These are phyloP conservation scores for Gibbula magus DNA, from an alignment of 2,888 invertebrate species.

Conservation along the genomic window DNA sequence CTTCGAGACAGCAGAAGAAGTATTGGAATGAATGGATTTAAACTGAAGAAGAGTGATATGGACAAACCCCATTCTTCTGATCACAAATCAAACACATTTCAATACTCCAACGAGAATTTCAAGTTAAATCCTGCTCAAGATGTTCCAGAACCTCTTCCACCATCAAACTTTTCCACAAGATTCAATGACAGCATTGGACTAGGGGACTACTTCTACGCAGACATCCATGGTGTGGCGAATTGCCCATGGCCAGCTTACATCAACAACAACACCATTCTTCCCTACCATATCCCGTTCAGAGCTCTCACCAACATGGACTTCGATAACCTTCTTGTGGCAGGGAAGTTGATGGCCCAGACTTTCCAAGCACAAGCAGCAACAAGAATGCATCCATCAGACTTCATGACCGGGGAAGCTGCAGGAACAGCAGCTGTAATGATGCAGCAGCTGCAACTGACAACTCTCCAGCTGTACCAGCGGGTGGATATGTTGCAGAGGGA, in stretches of 20 bases:
- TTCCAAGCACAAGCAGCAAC: slow-evolving; percentile 39
- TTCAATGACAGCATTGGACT: slow-evolving; percentile 40
- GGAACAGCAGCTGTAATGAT: slow-evolving; percentile 40
- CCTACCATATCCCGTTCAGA: slow-evolving; percentile 42
- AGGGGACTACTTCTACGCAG: slow-evolving; percentile 37
- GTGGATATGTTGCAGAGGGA: slow-evolving; percentile 19
- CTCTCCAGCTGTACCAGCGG: slow-evolving; percentile 20
- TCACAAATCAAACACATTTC: too few relatives aligned
- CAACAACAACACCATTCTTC: slow-evolving; percentile 25
- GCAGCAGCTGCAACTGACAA: slow-evolving; percentile 24
- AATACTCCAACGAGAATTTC: neutral
- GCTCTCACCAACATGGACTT: slow-evolving; percentile 39
- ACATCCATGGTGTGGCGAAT: slow-evolving; percentile 30
- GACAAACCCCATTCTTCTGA: neutral
- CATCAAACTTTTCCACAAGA: neutral
- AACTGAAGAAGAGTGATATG: slow-evolving; percentile 32
- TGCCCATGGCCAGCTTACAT: slow-evolving; percentile 39
- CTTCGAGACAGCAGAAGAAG: slow-evolving; percentile 41
- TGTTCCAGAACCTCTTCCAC: neutral
- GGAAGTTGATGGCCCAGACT: slow-evolving; percentile 41
- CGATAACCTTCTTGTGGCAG: slow-evolving; percentile 42
- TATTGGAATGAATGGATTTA: slow-evolving; percentile 36
- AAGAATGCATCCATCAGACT: slow-evolving; percentile 40
- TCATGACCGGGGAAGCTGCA: slow-evolving; percentile 36
- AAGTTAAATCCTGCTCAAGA: too few relatives aligned